These are phyloP conservation scores for Aphelenchoides avenae DNA, from an alignment of 1,140 invertebrate genomes.

Conservation along the genomic window DNA sequence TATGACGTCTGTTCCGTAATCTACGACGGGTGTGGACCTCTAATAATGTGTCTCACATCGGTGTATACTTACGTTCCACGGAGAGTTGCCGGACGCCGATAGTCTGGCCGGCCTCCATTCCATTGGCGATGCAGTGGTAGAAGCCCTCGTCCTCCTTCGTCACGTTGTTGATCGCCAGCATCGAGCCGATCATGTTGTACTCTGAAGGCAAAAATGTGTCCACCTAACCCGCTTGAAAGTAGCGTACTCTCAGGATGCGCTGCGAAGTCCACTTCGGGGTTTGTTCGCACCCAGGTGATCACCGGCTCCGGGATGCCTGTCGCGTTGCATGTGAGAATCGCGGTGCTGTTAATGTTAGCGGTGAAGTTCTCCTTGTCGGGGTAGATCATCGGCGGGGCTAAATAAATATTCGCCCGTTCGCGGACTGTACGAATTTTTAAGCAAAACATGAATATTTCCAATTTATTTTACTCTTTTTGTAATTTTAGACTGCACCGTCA, in stretches of 20 bases:
- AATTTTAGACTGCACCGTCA: too few relatives aligned
- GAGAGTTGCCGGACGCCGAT: slow-evolving; percentile 36
- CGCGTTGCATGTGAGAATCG: slow-evolving; percentile 56
- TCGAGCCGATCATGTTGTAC: slow-evolving; percentile 50
- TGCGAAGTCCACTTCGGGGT: slow-evolving; percentile 41
- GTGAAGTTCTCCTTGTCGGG: slow-evolving; percentile 48
- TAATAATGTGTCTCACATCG: too few relatives aligned
- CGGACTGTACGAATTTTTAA: too few relatives aligned
- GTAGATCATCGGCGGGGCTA: slow-evolving; percentile 43
- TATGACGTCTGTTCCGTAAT: too few relatives aligned
- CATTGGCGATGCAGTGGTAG: slow-evolving; percentile 77
- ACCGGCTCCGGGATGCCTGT: slow-evolving; percentile 59
- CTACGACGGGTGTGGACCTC: too few relatives aligned
- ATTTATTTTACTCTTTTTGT: too few relatives aligned
- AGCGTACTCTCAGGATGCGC: slow-evolving; percentile 44
- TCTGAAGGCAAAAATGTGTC: slow-evolving; percentile 27
- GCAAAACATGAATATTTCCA: too few relatives aligned
- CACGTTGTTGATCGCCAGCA: slow-evolving; percentile 72
- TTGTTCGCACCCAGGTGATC: slow-evolving; percentile 55
- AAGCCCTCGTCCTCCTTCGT: slow-evolving; percentile 73
- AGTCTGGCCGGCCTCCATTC: slow-evolving; percentile 68
- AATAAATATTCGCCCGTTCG: slow-evolving; percentile 5
- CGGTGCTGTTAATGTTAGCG: slow-evolving; percentile 29
- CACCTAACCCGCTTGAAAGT: not conserved
- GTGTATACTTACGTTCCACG: slow-evolving; percentile 43